phyloP scores from a whole-genome alignment of 2,888 invertebrate species.

The Sussaba pulchella region DNA sequence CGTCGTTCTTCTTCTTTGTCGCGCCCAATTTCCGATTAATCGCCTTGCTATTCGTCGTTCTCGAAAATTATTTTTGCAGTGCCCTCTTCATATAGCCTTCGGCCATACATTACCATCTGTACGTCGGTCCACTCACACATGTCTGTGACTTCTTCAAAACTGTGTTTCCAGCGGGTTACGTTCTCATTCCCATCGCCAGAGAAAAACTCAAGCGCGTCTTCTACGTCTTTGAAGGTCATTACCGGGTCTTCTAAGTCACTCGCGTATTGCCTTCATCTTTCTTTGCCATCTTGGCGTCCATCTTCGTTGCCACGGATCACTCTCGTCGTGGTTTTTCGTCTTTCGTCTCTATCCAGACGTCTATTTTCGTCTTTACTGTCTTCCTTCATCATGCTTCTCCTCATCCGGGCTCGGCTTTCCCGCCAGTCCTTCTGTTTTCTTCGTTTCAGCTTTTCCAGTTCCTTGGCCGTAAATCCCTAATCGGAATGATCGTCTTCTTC shows the following conservation, averaged over 20 bases:
- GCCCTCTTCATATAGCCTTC: slow-evolving; percentile 54
- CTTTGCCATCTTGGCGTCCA: no score
- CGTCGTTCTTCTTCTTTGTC: slow-evolving; percentile 43
- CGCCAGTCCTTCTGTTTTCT: neutral
- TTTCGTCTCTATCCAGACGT: no score
- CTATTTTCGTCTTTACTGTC: no score
- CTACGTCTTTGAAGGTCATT: slow-evolving; percentile 49
- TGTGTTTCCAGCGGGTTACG: slow-evolving; percentile 30
- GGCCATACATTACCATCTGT: slow-evolving; percentile 41
- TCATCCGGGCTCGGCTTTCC: no score
- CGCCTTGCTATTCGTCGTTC: slow-evolving; percentile 51
- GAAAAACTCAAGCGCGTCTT: slow-evolving; percentile 46
- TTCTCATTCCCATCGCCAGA: slow-evolving; percentile 50
- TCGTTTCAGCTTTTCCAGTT: neutral
- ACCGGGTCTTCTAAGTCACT: no score
- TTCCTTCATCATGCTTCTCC: no score
- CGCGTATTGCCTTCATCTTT: no score
- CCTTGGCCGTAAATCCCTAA: neutral
- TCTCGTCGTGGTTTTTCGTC: no score
- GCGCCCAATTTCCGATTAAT: slow-evolving; percentile 41
- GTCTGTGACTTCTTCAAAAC: slow-evolving; percentile 53
- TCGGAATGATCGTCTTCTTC: slow-evolving; percentile 11
- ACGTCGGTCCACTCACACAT: slow-evolving; percentile 51
- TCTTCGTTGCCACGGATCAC: no score
- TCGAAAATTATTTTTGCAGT: slow-evolving; percentile 54